Base-by-base conservation (phyloP, 2,113 vertebrate species). In the Manacus vitellinus region DNA sequence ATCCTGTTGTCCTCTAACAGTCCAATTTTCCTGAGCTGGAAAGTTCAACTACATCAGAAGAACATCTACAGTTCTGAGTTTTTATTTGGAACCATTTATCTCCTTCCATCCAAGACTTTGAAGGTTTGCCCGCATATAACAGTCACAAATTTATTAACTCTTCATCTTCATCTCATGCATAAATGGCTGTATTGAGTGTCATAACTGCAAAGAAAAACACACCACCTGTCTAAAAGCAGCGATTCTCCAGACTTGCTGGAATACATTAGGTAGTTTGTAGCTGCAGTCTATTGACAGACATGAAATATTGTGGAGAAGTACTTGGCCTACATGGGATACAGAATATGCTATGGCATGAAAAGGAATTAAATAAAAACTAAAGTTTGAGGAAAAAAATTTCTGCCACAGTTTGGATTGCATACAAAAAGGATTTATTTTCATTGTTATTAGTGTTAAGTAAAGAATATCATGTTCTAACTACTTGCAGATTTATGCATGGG, bases 401-500 rank as follows among this genome's bases (percentile, higher is more conserved):
- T 67, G 51, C n/a, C 10, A 52, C 14, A 31, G 23, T 55, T 9
- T 51, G 23, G 10, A 83, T 41, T 55, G 4, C 12, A 49, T 54
- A 22, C 27, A 28, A 41, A 62, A 65, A 73, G 5, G 2, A 31
- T 88, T 86, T 49, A 46, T 49, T 66, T 58, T 93, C 5, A 24
- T 39, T 81, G 21, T 19, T 68, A 35, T 31, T 59, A 63, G 8
- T 14, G 10, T 44, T 59, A 52, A 67, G 9, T 58, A 76, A 62
- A 77, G 8, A 78, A 25, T 47, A 54, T 31, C 1, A 0, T 20
- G 5, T 51, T 65, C 28, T 21, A 62, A 9, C 1, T 63, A 35
- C 15, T 15, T 39, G 5, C 0, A 6, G 19, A 21, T 77, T 70
- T 54, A 37, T 62, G 39, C 6, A 47, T 0, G 2, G 9, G 6